Evolutionary conservation across 92 coral and sea anemone species (phyloP).

Genomic region (Actinernus sp.): DNA sequence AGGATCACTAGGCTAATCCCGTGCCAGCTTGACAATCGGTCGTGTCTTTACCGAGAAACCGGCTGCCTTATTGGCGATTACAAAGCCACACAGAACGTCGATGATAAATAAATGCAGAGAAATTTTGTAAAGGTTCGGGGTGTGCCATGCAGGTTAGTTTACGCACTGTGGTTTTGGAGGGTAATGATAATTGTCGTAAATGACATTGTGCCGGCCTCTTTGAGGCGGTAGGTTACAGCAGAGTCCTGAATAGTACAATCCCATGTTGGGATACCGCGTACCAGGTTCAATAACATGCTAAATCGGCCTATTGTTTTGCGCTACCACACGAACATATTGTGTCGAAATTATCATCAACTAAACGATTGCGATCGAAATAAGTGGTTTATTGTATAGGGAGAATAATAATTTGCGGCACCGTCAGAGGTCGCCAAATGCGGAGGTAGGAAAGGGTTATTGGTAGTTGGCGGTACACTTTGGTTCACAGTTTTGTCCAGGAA

Average conservation of each 20-base stretch:
- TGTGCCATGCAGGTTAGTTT: slow-evolving; percentile 20
- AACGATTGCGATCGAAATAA: slow-evolving; percentile 77
- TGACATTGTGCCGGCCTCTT: slow-evolving; percentile 35
- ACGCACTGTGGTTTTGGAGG: slow-evolving; percentile 25
- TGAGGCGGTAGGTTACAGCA: slow-evolving; percentile 32
- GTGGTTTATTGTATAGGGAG: slow-evolving; percentile 80
- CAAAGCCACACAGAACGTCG: too few species aligned
- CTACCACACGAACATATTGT: slow-evolving; percentile 76
- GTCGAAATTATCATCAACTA: slow-evolving; percentile 90
- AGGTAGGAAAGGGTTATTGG: slow-evolving; percentile 1
- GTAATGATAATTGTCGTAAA: slow-evolving; percentile 33
- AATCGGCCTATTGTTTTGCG: slow-evolving; percentile 69
- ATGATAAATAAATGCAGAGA: too few species aligned
- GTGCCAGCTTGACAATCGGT: too few species aligned
- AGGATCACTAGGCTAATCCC: too few species aligned
- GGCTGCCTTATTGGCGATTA: too few species aligned
- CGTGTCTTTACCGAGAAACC: too few species aligned
- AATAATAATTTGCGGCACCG: slow-evolving; percentile 78
- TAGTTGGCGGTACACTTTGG: slow-evolving; percentile 80
- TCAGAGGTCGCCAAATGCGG: neutral
- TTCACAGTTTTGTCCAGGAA: slow-evolving; percentile 82
- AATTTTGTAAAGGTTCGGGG: too few species aligned
- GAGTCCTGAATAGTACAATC: slow-evolving; percentile 28
- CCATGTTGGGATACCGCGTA: slow-evolving; percentile 32
- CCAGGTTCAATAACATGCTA: slow-evolving; percentile 54